phyloP scores from a whole-genome alignment of 2,888 invertebrate genomes.

The Scotopteryx bipunctaria region DNA sequence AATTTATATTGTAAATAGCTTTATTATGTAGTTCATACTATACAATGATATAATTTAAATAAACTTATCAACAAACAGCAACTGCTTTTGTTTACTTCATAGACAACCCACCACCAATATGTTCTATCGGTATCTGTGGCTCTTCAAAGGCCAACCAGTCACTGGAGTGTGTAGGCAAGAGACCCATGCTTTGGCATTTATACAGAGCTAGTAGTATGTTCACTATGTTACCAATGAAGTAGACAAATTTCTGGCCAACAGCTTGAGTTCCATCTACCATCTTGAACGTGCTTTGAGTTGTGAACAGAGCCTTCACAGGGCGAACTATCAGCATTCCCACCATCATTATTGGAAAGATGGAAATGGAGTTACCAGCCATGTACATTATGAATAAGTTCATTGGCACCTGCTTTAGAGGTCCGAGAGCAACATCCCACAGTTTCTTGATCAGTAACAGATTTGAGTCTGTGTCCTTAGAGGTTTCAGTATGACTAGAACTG shows the following conservation, averaged over 20 bases:
- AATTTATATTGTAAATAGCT: constrained; percentile 67
- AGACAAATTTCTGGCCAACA: constrained; percentile 95
- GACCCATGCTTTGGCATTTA: constrained; percentile 99
- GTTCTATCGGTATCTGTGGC: constrained; percentile 92
- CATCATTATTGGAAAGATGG: constrained; percentile 99
- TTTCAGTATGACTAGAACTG: constrained; percentile 89
- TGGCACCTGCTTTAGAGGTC: constrained; percentile 97
- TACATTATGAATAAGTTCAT: constrained; percentile 99
- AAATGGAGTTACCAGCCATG: constrained; percentile 99
- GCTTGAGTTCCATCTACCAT: constrained; percentile 97
- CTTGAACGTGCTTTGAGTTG: constrained; percentile 95
- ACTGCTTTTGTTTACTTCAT: constrained; percentile 64
- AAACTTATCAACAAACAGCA: constrained; percentile 38
- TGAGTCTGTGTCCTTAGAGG: constrained; percentile 91
- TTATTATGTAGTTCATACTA: constrained; percentile 56
- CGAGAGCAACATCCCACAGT: constrained; percentile 98
- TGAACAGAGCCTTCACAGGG: constrained; percentile 97
- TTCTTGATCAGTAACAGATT: constrained; percentile 95
- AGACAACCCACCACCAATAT: constrained; percentile 91
- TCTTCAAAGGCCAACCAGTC: constrained; percentile 99
- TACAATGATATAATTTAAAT: constrained; percentile 50
- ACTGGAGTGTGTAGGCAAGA: constrained; percentile 97
- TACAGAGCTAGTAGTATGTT: constrained; percentile 96
- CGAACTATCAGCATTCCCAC: constrained; percentile 99
- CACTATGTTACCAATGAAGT: constrained; percentile 95